phyloP scores from a whole-genome alignment of 2,888 invertebrate genomes.

The Spodoptera littoralis region DNA sequence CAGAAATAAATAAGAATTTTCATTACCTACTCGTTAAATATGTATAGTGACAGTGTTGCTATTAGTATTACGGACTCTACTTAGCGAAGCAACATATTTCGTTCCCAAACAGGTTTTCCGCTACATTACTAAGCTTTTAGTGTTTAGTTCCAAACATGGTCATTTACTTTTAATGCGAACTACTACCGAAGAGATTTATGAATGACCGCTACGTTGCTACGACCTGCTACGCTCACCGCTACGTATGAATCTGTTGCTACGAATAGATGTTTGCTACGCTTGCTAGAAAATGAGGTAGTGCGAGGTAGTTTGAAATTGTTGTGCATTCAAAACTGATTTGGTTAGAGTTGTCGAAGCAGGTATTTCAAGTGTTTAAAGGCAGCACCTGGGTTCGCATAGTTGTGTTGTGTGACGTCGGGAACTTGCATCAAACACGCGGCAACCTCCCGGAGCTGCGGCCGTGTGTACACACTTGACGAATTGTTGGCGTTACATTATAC shows the following conservation, averaged over 20 bases:
- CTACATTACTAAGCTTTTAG: conserved; percentile 37
- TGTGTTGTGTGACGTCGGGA: conserved; percentile 43
- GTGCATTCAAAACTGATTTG: conserved; percentile 50
- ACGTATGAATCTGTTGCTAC: conserved; percentile 50
- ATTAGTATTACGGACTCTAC: neutral
- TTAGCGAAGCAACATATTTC: conserved; percentile 8
- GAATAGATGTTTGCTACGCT: conserved; percentile 20
- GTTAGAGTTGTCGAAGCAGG: conserved; percentile 49
- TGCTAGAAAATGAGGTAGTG: conserved; percentile 33
- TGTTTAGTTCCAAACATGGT: conserved; percentile 41
- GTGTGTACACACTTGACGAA: conserved; percentile 50
- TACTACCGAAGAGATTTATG: conserved; percentile 47
- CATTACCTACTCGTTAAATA: neutral
- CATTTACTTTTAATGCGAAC: conserved; percentile 50
- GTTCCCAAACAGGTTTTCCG: conserved; percentile 19
- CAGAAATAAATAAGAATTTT: no score
- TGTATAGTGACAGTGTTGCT: conserved; percentile 3
- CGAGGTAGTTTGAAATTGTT: conserved; percentile 55
- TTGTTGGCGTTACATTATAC: conserved; percentile 57
- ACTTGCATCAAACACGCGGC: conserved; percentile 56
- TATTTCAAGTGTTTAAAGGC: conserved; percentile 58
- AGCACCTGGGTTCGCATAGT: conserved; percentile 56
- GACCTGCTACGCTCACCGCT: conserved; percentile 54
- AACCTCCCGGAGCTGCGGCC: conserved; percentile 19
- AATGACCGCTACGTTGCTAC: conserved; percentile 54